These are phyloP conservation scores for Paedocypris micromegethes DNA, from an alignment of 2,797 vertebrate genomes.

Conservation along the genomic window DNA sequence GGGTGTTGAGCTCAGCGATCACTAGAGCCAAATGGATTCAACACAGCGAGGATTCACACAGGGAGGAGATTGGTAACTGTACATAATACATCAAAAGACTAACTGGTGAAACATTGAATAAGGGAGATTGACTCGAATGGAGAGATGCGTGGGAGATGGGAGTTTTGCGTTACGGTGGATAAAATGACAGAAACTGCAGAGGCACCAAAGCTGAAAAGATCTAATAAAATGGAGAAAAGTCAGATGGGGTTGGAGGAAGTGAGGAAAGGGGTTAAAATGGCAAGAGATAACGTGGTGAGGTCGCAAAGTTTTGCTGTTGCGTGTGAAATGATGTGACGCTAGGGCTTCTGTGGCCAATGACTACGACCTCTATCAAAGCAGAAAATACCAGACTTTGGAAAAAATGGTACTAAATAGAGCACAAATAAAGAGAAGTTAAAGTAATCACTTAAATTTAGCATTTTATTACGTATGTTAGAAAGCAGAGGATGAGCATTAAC, in stretches of 20 bases:
- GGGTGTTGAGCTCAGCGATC: constrained; percentile 5
- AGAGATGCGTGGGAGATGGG: constrained; percentile 30
- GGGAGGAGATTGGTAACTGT: constrained; percentile 26
- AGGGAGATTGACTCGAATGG: constrained; percentile 16
- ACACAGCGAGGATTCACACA: constrained; percentile 9
- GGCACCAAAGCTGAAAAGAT: constrained; percentile 3
- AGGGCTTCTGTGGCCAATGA: constrained; percentile 55
- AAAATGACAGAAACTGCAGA: constrained; percentile 5
- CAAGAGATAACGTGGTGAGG: constrained; percentile 1
- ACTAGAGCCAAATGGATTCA: constrained; percentile 20
- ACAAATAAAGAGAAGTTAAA: too few relatives aligned
- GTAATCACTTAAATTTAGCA: too few relatives aligned
- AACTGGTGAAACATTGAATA: constrained; percentile 11
- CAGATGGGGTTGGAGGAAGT: neutral
- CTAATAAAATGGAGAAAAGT: neutral
- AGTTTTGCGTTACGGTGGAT: constrained; percentile 1
- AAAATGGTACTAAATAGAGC: constrained; percentile 69
- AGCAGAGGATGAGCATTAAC: too few relatives aligned
- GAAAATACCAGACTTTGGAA: constrained; percentile 68
- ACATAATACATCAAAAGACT: constrained; percentile 30
- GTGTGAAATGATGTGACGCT: neutral
- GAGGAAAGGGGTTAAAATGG: neutral
- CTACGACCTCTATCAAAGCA: constrained; percentile 67
- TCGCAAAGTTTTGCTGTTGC: neutral
- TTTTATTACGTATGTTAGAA: too few relatives aligned